Evolutionary conservation across 2,797 vertebrate species (phyloP).

Genomic region (Propithecus deckenii): DNA sequence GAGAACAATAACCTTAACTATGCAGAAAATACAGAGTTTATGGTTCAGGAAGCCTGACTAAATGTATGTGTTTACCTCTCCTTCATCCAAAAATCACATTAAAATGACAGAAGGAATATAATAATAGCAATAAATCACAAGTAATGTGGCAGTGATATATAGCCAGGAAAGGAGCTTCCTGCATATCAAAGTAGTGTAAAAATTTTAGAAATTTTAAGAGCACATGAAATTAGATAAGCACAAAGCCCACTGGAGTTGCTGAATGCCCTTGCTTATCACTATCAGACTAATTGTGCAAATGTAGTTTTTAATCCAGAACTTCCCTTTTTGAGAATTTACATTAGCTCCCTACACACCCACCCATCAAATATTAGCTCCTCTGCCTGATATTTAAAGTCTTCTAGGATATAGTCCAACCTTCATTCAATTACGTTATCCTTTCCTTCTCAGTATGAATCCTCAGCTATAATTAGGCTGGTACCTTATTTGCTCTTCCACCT

Average conservation of each 20-base stretch:
- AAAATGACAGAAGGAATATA: constrained; percentile 33
- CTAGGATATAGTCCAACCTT: not conserved
- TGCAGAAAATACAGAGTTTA: not conserved
- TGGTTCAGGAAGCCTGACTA: not conserved
- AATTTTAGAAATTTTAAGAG: not conserved
- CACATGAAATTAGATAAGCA: not conserved
- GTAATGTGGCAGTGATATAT: not conserved
- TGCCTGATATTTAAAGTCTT: constrained; percentile 16
- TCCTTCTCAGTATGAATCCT: not conserved
- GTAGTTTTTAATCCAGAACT: not conserved
- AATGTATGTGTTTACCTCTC: constrained; percentile 50
- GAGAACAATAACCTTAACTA: not conserved
- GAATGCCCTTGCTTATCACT: not conserved
- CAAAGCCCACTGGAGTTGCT: not conserved
- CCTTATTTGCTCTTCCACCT: not conserved
- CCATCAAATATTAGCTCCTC: not conserved
- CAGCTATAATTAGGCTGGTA: not conserved
- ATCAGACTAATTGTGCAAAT: not conserved
- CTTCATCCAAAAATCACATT: constrained; percentile 23
- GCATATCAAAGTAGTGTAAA: not conserved
- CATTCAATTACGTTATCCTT: not conserved
- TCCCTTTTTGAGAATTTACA: not conserved
- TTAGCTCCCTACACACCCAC: not conserved
- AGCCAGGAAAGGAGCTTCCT: not conserved
- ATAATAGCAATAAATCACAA: constrained; percentile 22